Base-by-base conservation (phyloP, 2,797 vertebrate genomes). In the Phalloptychus januarius region DNA sequence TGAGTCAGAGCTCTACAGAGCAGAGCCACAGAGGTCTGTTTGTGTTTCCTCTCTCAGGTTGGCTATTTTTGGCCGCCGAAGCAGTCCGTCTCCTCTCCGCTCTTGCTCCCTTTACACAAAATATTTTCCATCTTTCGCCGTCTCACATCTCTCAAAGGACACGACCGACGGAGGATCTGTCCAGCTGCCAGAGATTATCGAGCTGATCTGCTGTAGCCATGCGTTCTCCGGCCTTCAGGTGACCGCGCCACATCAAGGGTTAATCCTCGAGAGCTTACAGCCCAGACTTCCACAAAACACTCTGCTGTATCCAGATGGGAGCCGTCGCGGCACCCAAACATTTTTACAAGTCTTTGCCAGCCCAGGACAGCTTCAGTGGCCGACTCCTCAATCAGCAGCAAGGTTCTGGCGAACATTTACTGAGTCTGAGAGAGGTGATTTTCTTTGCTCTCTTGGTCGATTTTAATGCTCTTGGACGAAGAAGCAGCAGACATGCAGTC, bases 281-380 rank as follows among this genome's bases (percentile, higher is more conserved):
- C 42, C 63, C 56, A 23, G n/a, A 28, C 52, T 44, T 56, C 44
- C 52, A 20, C 16, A 11, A 18, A 44, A 74, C 15, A 58, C 52
- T 28, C 28, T 44, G 72, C 73, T 65, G 42, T 44, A 36, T 75
- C 74, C 56, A 63, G 74, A 75, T 36, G 74, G 74, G 74, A 75
- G 42, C 73, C 23, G 38, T 74, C 52, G 44, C 31, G 40, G 31
- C 40, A 33, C 28, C 23, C 42, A 65, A 65, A 46, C 61, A 33
- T 75, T 75, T 52, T 75, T 36, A 48, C 44, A 65, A 31, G 74
- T 75, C 54, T 31, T 5, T 0, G 54, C 40, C 73, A 75, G 73
- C 7, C 45, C 11, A 0, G 5, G 42, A 13, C 48, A 56, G 23
- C 52, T 18, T 75, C 12, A 15, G 25, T 7, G 31, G 40, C 44